These are phyloP conservation scores for Caradrina kadenii DNA, from an alignment of 2,888 invertebrate species.

Conservation along the genomic window DNA sequence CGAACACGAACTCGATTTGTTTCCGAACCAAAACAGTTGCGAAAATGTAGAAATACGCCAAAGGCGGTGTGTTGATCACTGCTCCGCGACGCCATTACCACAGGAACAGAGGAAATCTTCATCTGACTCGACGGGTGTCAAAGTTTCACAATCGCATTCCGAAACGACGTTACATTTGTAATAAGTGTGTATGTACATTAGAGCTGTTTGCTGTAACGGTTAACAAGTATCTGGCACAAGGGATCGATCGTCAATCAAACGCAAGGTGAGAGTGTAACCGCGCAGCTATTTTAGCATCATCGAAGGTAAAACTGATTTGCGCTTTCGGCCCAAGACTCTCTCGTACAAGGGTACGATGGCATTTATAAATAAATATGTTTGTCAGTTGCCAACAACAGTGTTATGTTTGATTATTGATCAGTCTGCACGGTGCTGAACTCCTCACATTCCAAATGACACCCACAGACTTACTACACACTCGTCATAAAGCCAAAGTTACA, in stretches of 20 bases:
- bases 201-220: conserved; percentile 83
- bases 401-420: conserved; percentile 73
- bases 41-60: conserved; percentile 84
- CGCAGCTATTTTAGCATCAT: conserved; percentile 89
- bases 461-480: conserved; percentile 38
- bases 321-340: conserved; percentile 89
- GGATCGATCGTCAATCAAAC: conserved; percentile 90
- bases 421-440: conserved; percentile 70
- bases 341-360: conserved; percentile 86
- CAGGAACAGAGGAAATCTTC: conserved; percentile 73
- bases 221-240: conserved; percentile 89
- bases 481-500: conserved; percentile 40
- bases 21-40: conserved; percentile 84
- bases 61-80: conserved; percentile 71
- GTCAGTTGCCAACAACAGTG: conserved; percentile 82
- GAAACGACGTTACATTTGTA: conserved; percentile 69
- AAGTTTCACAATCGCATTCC: conserved; percentile 72
- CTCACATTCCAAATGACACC: conserved; percentile 58
- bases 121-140: conserved; percentile 65
- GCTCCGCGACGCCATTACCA: conserved; percentile 67
- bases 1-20: conserved; percentile 89
- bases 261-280: conserved; percentile 90
- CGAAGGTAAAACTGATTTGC: conserved; percentile 90
- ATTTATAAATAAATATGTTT: conserved; percentile 87
- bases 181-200: conserved; percentile 72